A percentile compares a stretch with the other conserved stretches of the same genome.
These are phyloP conservation scores for Deilephila elpenor DNA, from an alignment of 2,888 invertebrate species.

Conservation along the genomic window DNA sequence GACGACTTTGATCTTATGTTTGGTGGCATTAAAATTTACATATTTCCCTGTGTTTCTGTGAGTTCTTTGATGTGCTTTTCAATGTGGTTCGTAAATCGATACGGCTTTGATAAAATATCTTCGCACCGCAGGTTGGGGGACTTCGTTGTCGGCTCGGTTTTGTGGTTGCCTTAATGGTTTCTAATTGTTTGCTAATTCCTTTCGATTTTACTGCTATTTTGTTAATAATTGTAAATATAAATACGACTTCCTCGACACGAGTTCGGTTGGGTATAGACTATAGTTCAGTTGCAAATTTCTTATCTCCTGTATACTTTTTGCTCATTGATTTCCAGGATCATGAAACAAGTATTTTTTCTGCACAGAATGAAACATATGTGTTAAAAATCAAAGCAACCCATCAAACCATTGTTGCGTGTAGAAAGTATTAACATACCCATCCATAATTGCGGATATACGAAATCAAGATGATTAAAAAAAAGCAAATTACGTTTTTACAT, in stretches of 20 bases:
- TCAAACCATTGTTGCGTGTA: too few relatives aligned
- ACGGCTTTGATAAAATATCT: slow-evolving; percentile 49
- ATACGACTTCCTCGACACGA: too few relatives aligned
- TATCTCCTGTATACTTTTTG: not conserved
- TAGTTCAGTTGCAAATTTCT: slow-evolving; percentile 1
- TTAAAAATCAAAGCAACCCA: too few relatives aligned
- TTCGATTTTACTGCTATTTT: slow-evolving; percentile 4
- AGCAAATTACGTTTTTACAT: too few relatives aligned
- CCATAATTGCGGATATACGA: too few relatives aligned
- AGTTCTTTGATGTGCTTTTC: slow-evolving; percentile 77
- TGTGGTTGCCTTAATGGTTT: slow-evolving; percentile 41
- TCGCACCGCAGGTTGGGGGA: slow-evolving; percentile 41
- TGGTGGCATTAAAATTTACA: slow-evolving; percentile 79
- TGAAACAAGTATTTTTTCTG: too few relatives aligned
- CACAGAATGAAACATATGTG: too few relatives aligned
- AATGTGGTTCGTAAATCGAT: slow-evolving; percentile 62
- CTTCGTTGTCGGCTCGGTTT: slow-evolving; percentile 31
- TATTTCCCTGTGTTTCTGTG: slow-evolving; percentile 72
- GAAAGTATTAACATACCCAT: too few relatives aligned
- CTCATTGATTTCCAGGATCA: too few relatives aligned
- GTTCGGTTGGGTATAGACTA: too few relatives aligned
- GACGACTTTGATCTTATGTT: slow-evolving; percentile 73
- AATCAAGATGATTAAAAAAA: too few relatives aligned
- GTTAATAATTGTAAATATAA: not conserved
- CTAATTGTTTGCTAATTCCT: slow-evolving; percentile 31